Percentiles rank a stretch among this genome's conserved stretches.
Evolutionary conservation across 2,888 invertebrate genomes (phyloP).

Genomic region (Sericinus montela): DNA sequence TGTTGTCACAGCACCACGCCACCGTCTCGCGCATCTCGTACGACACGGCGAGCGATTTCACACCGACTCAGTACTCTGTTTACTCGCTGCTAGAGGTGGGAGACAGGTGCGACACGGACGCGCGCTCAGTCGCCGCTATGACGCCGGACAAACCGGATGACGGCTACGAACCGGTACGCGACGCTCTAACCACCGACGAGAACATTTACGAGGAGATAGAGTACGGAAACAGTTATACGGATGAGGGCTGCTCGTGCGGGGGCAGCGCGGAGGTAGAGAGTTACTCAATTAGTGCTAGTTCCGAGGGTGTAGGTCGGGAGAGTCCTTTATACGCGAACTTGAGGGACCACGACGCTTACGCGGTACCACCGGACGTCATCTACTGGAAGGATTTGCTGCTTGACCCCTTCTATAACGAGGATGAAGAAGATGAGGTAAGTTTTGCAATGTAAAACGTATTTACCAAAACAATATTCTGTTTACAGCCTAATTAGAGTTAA

Average conservation of each 20-base stretch:
- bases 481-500: too few species aligned
- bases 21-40: slow-evolving; percentile 60
- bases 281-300: slow-evolving; percentile 68
- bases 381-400: slow-evolving; percentile 74
- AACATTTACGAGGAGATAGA: slow-evolving; percentile 75
- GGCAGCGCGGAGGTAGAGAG: slow-evolving; percentile 72
- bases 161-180: slow-evolving; percentile 69
- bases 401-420: slow-evolving; percentile 73
- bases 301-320: slow-evolving; percentile 60
- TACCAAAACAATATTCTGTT: too few species aligned
- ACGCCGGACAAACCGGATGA: slow-evolving; percentile 69
- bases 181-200: slow-evolving; percentile 64
- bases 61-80: slow-evolving; percentile 54
- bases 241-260: slow-evolving; percentile 68
- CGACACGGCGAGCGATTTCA: slow-evolving; percentile 60
- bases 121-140: slow-evolving; percentile 59
- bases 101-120: slow-evolving; percentile 56
- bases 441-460: background rate
- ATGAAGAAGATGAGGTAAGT: slow-evolving; percentile 77
- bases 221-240: slow-evolving; percentile 59
- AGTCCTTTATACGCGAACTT: slow-evolving; percentile 71
- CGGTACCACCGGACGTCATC: slow-evolving; percentile 71
- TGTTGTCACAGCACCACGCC: slow-evolving; percentile 55
- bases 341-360: slow-evolving; percentile 68
- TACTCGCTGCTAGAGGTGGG: slow-evolving; percentile 69